Base-by-base conservation (phyloP, 1,140 invertebrate genomes). In the Drosophila parvula region DNA sequence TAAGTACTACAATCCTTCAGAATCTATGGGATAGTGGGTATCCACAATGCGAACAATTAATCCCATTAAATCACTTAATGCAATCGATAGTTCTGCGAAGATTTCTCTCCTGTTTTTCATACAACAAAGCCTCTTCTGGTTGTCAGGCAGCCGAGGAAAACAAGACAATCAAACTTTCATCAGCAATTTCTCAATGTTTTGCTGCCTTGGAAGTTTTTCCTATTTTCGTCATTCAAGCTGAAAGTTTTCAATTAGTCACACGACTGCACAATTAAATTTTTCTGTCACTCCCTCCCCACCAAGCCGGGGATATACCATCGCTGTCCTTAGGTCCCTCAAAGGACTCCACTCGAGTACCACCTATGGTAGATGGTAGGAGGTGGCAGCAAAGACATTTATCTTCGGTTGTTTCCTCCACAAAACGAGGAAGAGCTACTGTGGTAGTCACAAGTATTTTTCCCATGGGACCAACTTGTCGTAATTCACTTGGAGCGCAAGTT, bases 211-310 rank as follows among this genome's bases (percentile, higher is more conserved):
- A 74, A 82, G 69, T 74, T 79, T 82, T 55, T 79, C 53, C 68
- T 74, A 70, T 74, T 82, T 77, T 82, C 70, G 67, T 67, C 59
- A 58, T 63, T 60, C 44, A 83, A 83, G 67, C 79, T 78, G 69
- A 82, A 84, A 81, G 62, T 88, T 88, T 88, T 88, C 84, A 88
- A 88, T 88, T 88, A 88, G 79, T 75, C 84, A 89, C 62, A 47
- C 84, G 84, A 89, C 68, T 84, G 74, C 74, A 77, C 84, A 88
- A 88, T 88, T 88, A 89, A 89, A 84, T 89, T 80, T 75, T 57
- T 59, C 28, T 47, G 65, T 36, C 68, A 69, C 64, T 56, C 34
- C n/a, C 64, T 56, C 34, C n/a, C 32, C 11, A 7, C 16, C 18
- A 12, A 32, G 40, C 51, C 32, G 14, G 30, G 34, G 55, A 36